Percentiles rank a stretch among this genome's conserved stretches.
Conservation (phyloP, 2,797 vertebrate genomes). For the Enteromius fasciolatus region DNA sequence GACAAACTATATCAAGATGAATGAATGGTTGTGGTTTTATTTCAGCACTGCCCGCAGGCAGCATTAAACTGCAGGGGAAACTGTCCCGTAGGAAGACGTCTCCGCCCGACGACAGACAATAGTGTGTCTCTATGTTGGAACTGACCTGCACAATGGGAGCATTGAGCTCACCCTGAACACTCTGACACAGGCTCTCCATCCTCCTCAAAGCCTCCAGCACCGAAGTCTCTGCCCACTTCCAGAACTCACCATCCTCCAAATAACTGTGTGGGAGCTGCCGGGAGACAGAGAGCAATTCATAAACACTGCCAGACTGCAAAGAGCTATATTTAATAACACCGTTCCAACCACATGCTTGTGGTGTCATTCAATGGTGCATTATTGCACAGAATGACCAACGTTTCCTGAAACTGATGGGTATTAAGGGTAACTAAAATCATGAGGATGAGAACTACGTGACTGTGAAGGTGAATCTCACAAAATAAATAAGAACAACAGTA, state of each 20-base stretch:
- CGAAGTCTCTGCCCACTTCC: slow-evolving; percentile 80
- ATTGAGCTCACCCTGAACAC: slow-evolving; percentile 78
- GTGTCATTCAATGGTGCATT: background rate
- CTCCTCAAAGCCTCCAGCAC: slow-evolving; percentile 74
- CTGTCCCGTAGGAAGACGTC: slow-evolving; percentile 24
- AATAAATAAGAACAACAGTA: background rate
- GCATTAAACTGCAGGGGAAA: slow-evolving; percentile 18
- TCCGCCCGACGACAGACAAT: slow-evolving; percentile 45
- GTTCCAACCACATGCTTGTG: slow-evolving; percentile 3
- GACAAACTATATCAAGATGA: slow-evolving; percentile 26
- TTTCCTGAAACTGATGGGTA: background rate
- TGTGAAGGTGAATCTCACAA: background rate
- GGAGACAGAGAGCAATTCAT: slow-evolving; percentile 42
- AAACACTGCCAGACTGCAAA: slow-evolving; percentile 23
- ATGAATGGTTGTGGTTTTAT: slow-evolving; percentile 34
- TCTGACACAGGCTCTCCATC: slow-evolving; percentile 77
- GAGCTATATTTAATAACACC: slow-evolving; percentile 11
- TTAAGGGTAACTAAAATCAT: background rate
- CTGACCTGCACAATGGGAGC: slow-evolving; percentile 80
- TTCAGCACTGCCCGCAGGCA: slow-evolving; percentile 21
- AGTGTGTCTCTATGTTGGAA: slow-evolving; percentile 41
- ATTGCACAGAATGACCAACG: slow-evolving; percentile 1
- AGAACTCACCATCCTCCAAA: slow-evolving; percentile 79
- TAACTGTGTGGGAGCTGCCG: slow-evolving; percentile 84
- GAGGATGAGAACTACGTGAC: slow-evolving; percentile 1